phyloP scores from a whole-genome alignment of 2,113 vertebrate species.

The Heliornis fulica region DNA sequence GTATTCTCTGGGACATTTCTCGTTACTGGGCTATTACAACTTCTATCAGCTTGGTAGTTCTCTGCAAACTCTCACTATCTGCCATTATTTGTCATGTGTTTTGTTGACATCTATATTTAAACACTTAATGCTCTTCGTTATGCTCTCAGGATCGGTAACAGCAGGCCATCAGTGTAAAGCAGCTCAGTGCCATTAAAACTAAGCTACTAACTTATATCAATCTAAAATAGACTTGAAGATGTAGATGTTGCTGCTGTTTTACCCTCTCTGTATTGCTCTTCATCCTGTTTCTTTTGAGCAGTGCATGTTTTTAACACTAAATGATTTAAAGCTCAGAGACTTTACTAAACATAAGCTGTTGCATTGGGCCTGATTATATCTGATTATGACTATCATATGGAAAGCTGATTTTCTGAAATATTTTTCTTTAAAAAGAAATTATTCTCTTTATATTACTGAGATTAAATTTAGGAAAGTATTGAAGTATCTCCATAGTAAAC shows the following conservation, averaged over 20 bases:
- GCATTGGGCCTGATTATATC: neutral
- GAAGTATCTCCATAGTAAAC: neutral
- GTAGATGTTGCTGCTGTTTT: neutral
- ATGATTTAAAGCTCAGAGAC: neutral
- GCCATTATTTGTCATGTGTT: conserved; percentile 12
- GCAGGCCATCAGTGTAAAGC: conserved; percentile 27
- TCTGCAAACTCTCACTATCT: neutral
- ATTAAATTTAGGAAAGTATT: neutral
- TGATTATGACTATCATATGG: neutral
- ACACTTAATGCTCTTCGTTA: conserved; percentile 47
- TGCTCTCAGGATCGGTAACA: conserved; percentile 35
- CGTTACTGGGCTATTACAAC: neutral
- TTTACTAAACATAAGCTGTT: neutral
- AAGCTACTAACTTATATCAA: neutral
- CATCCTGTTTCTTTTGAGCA: neutral
- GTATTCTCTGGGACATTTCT: neutral
- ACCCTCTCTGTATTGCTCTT: neutral
- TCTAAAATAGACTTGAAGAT: neutral
- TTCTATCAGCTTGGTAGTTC: neutral
- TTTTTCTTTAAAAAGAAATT: neutral
- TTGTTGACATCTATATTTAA: conserved; percentile 56
- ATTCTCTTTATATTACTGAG: neutral
- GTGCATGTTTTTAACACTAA: neutral
- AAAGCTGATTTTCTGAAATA: neutral
- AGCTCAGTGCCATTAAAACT: conserved; percentile 38